These are phyloP conservation scores for Hemithea aestivaria DNA, from an alignment of 2,888 invertebrate genomes.

Conservation along the genomic window DNA sequence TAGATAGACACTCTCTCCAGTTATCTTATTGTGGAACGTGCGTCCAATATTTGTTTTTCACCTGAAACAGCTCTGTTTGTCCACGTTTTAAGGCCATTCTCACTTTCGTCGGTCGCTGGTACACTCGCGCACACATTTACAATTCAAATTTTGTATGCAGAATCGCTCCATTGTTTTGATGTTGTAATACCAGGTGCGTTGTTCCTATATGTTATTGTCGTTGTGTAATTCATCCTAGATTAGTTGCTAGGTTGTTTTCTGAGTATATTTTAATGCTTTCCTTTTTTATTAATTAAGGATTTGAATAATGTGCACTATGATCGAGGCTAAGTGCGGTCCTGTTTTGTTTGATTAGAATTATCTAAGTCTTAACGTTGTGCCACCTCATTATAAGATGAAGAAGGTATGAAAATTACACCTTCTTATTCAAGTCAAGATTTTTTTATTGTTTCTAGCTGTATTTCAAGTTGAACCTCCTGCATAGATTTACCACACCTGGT, in stretches of 20 bases:
- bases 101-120: slow-evolving; percentile 57
- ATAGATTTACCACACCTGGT: too few species aligned
- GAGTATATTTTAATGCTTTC: too few species aligned
- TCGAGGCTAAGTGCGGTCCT: too few species aligned
- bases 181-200: slow-evolving; percentile 12
- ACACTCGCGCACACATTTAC: slow-evolving; percentile 39
- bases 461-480: too few species aligned
- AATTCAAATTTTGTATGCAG: slow-evolving; percentile 34
- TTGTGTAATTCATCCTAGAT: neutral
- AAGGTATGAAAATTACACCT: too few species aligned
- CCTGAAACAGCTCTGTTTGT: slow-evolving; percentile 48
- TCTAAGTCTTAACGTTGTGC: too few species aligned
- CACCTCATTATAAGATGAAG: too few species aligned
- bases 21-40: slow-evolving; percentile 52
- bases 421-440: too few species aligned
- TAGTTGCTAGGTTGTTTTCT: neutral
- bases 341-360: too few species aligned
- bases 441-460: too few species aligned
- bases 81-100: slow-evolving; percentile 71
- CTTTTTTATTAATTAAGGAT: too few species aligned
- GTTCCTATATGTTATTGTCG: neutral
- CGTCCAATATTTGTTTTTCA: slow-evolving; percentile 65
- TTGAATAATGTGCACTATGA: too few species aligned
- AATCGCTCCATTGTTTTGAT: slow-evolving; percentile 11
- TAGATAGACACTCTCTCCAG: slow-evolving; percentile 19